phyloP scores from a whole-genome alignment of 1,140 invertebrate species.

The Archegozetes longisetosus region DNA sequence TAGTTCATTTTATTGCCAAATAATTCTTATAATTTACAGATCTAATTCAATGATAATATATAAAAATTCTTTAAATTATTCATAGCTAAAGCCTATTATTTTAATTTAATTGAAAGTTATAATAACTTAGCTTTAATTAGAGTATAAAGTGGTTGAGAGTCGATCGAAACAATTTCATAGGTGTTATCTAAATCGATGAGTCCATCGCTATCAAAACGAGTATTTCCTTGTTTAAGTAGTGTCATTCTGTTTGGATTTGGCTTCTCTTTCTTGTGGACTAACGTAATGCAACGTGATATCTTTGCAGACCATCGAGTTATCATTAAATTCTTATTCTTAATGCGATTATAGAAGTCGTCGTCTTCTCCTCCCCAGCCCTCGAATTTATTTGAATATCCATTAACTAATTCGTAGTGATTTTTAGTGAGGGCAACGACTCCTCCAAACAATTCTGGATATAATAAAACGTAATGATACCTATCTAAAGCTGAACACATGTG shows the following conservation, averaged over 20 bases:
- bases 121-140: conserved; percentile 20
- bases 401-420: conserved; percentile 23
- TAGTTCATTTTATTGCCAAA: too few species aligned
- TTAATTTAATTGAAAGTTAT: too few species aligned
- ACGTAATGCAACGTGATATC: conserved; percentile 47
- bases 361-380: conserved; percentile 26
- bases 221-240: conserved; percentile 56
- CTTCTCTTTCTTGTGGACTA: conserved; percentile 44
- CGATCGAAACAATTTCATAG: conserved; percentile 51
- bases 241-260: conserved; percentile 41
- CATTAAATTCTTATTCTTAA: conserved; percentile 16
- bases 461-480: conserved; percentile 22
- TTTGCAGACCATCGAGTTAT: conserved; percentile 21
- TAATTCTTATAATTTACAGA: too few species aligned
- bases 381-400: conserved; percentile 23
- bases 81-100: too few species aligned
- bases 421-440: conserved; percentile 23
- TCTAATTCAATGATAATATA: too few species aligned
- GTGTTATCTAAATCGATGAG: conserved; percentile 50
- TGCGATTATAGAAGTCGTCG: conserved; percentile 24
- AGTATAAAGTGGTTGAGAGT: conserved; percentile 37
- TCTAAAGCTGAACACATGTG: conserved; percentile 23
- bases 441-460: conserved; percentile 24
- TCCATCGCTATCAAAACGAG: conserved; percentile 63
- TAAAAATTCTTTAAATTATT: too few species aligned